Percentiles rank a stretch among this genome's conserved stretches.
These are phyloP conservation scores for Drosophila yakuba DNA, from an alignment of 1,140 invertebrate genomes.

Conservation along the genomic window DNA sequence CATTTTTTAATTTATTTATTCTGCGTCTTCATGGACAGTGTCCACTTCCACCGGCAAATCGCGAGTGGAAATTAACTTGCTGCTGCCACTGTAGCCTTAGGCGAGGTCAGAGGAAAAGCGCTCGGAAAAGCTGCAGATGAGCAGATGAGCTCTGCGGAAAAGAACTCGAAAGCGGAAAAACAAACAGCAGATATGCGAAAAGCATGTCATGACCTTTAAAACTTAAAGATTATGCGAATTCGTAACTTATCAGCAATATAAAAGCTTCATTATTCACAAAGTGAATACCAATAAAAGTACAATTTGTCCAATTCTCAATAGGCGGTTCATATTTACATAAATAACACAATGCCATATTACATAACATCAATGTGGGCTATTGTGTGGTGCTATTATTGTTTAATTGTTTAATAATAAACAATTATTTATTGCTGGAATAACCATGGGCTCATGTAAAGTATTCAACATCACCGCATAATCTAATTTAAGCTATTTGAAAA, in stretches of 20 bases:
- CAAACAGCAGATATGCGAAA: constrained; percentile 9
- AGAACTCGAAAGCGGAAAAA: constrained; percentile 2
- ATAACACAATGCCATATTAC: not conserved
- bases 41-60: constrained; percentile 38
- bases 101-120: constrained; percentile 24
- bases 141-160: constrained; percentile 13
- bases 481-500: not conserved
- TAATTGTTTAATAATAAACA: constrained; percentile 5
- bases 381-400: not conserved
- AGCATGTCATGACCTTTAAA: not conserved
- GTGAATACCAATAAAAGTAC: not conserved
- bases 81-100: constrained; percentile 22
- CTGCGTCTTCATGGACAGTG: constrained; percentile 35
- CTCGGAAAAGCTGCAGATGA: constrained; percentile 17
- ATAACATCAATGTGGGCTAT: not conserved
- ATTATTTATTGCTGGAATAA: constrained; percentile 1
- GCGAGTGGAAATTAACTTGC: constrained; percentile 49
- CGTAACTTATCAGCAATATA: not conserved
- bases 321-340: not conserved
- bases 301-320: constrained; percentile 4
- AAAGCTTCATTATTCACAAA: not conserved
- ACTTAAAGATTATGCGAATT: not conserved
- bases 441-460: not conserved
- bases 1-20: constrained; percentile 70
- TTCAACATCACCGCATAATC: not conserved